Conservation (phyloP, 2,113 vertebrate species). For the Hassar affinis region DNA sequence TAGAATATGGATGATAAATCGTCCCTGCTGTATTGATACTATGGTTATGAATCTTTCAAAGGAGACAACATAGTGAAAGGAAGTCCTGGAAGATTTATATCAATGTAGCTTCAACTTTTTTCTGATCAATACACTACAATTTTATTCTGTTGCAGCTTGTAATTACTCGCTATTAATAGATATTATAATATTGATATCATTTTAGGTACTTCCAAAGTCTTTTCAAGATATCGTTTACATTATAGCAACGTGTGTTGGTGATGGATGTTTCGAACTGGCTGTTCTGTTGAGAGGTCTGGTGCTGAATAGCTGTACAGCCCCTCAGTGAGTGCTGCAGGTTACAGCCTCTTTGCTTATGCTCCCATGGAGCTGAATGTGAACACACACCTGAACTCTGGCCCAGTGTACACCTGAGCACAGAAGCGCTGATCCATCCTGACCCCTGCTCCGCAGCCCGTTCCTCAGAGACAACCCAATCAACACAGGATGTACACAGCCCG, state of each 20-base stretch:
- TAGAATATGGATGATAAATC: constrained; percentile 59
- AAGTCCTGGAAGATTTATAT: constrained; percentile 31
- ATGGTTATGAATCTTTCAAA: constrained; percentile 57
- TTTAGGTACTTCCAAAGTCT: neutral
- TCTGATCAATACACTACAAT: constrained; percentile 29
- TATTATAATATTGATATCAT: constrained; percentile 3
- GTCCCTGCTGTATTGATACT: constrained; percentile 53
- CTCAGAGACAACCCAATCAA: constrained; percentile 61
- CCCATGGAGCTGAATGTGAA: constrained; percentile 67
- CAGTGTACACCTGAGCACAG: constrained; percentile 56
- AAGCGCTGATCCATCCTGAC: constrained; percentile 66
- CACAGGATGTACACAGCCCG: constrained; percentile 60
- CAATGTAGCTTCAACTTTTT: constrained; percentile 30
- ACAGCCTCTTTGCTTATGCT: constrained; percentile 69
- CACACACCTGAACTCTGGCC: constrained; percentile 68
- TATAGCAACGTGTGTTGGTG: neutral
- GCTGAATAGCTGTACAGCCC: constrained; percentile 55
- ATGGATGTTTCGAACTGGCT: neutral
- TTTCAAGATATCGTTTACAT: neutral
- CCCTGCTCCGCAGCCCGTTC: constrained; percentile 63
- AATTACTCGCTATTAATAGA: neutral
- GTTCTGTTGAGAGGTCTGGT: constrained; percentile 3
- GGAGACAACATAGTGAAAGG: constrained; percentile 37
- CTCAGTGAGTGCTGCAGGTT: constrained; percentile 58
- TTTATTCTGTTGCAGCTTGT: constrained; percentile 14